phyloP scores from a whole-genome alignment of 1,140 invertebrate species.

The Brachionus asplanchnoidis region DNA sequence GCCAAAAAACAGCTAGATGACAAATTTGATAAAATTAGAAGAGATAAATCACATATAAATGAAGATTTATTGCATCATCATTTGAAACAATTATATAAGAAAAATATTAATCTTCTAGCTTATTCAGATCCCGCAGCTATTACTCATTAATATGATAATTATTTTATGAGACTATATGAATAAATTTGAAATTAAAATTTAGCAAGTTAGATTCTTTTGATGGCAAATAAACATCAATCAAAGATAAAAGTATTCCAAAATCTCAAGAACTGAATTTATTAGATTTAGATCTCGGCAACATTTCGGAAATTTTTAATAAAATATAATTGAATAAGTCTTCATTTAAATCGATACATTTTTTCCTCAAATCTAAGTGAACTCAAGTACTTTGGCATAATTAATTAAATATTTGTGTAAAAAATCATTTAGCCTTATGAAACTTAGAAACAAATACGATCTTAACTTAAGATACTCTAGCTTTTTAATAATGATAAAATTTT shows the following conservation, averaged over 20 bases:
- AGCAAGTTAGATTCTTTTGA: neutral
- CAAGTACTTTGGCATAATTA: too few species aligned
- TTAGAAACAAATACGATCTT: too few species aligned
- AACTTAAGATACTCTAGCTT: too few species aligned
- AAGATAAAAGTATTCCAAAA: neutral
- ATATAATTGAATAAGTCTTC: neutral
- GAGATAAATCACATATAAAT: neutral
- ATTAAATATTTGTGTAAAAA: too few species aligned
- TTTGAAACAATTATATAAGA: neutral
- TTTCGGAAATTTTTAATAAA: neutral
- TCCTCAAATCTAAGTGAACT: too few species aligned
- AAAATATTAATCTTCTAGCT: neutral
- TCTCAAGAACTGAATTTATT: neutral
- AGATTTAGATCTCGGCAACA: neutral
- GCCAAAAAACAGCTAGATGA: too few species aligned
- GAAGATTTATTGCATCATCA: neutral
- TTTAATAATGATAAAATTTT: too few species aligned
- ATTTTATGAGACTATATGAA: neutral
- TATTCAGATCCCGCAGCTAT: neutral
- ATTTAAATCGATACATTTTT: neutral
- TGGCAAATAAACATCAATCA: too few species aligned
- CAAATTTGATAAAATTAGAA: too few species aligned
- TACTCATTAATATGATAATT: neutral
- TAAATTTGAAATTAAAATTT: neutral
- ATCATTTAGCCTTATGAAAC: too few species aligned